Evolutionary conservation across 2,797 vertebrate species (phyloP).

Genomic region (Hylomyscus alleni): DNA sequence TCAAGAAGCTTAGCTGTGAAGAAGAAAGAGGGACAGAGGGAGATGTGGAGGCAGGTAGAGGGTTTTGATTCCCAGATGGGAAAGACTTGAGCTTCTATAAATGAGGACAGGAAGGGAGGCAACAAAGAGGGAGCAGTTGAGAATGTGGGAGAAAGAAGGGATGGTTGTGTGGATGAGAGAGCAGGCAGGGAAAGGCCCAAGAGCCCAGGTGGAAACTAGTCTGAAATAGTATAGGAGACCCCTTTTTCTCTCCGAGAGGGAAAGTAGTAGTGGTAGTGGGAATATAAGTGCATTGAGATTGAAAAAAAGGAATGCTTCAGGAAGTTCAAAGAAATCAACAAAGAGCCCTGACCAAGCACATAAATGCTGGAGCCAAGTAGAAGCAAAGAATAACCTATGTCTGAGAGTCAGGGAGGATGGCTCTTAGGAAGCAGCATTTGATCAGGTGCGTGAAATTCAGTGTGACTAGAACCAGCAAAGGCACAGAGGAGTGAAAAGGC

Average conservation of each 20-base stretch:
- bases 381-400: conserved; percentile 50
- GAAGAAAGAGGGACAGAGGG: conserved; percentile 77
- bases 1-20: conserved; percentile 80
- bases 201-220: conserved; percentile 51
- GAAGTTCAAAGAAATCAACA: conserved; percentile 58
- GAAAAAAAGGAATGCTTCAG: conserved; percentile 17
- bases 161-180: conserved; percentile 73
- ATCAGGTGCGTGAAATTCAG: conserved; percentile 52
- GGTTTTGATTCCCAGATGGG: conserved; percentile 82
- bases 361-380: conserved; percentile 23
- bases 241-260: conserved; percentile 56
- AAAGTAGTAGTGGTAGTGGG: background rate
- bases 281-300: background rate
- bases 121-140: conserved; percentile 74
- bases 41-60: conserved; percentile 80
- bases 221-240: conserved; percentile 58
- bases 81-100: conserved; percentile 82
- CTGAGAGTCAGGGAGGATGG: conserved; percentile 51
- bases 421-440: conserved; percentile 57
- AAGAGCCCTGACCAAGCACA: conserved; percentile 27
- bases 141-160: conserved; percentile 66
- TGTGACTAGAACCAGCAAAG: conserved; percentile 46
- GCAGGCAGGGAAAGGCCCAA: conserved; percentile 32
- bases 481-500: conserved; percentile 38
- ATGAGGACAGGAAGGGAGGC: conserved; percentile 80